Base-by-base conservation (phyloP, 2,113 vertebrate genomes). In the Rissa tridactyla region DNA sequence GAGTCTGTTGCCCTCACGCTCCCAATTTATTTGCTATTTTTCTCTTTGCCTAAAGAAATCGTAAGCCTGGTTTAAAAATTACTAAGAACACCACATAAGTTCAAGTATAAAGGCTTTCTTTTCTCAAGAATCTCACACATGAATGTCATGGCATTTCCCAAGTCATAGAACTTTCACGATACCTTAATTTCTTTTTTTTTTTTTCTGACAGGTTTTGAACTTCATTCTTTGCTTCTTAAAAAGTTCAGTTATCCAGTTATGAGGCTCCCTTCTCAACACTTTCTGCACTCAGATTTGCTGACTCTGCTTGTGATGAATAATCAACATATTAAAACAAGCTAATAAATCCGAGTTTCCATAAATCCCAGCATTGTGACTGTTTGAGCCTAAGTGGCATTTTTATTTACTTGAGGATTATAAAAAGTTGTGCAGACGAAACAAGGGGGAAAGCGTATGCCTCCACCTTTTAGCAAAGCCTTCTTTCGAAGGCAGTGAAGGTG, bases 401-500 rank as follows among this genome's bases (percentile, higher is more conserved):
- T 80, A 47, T 71, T 80, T 96, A 76, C 46, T 30, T 88, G 34
- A 90, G 93, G 71, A 65, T 34, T 64, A 82, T 52, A 92, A 86
- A 71, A 87, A 71, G 29, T 60, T 75, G 13, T 36, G 51, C 46
- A 94, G 66, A 90, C 49, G 71, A 91, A 73, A 82, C 38, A 86
- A 64, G 44, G 60, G 30, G 46, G 42, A 86, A 88, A 92, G 29
- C 73, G 90, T 68, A 87, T n/a, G 46, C 38, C 61, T 76, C 90
- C 79, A 96, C 92, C 81, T 96, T 94, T 93, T 61, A 95, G 68
- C 27, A 87, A 62, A 70, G 95, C 11, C 6, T 72, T 91, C 68
- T 95, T 96, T 94, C 61, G 52, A 90, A 88, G 85, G 65, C 75
- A 78, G 44, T 4, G 51, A 90, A 84, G 91, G 64, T 77, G 92